These are phyloP conservation scores for Fistularia commersonii DNA, from an alignment of 2,797 vertebrate species.

Conservation along the genomic window DNA sequence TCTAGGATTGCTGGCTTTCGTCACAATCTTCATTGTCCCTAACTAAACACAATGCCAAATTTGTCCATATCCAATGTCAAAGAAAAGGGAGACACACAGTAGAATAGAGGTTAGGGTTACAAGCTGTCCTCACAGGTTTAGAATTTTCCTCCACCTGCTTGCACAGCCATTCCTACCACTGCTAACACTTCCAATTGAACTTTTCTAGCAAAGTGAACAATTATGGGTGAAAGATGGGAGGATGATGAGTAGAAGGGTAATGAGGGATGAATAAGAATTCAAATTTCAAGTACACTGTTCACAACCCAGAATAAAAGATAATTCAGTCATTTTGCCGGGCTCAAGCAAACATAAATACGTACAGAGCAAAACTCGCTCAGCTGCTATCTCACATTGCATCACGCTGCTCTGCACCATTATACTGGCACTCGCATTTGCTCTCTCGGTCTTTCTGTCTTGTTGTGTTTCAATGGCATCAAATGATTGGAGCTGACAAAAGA, in stretches of 20 bases:
- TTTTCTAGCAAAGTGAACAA: slow-evolving; percentile 31
- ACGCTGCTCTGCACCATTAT: slow-evolving; percentile 73
- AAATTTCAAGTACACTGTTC: slow-evolving; percentile 43
- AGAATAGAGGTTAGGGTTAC: slow-evolving; percentile 81
- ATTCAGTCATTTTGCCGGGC: slow-evolving; percentile 44
- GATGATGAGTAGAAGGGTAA: slow-evolving; percentile 40
- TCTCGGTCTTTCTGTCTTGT: slow-evolving; percentile 49
- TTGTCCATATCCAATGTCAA: slow-evolving; percentile 80
- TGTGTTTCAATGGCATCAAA: slow-evolving; percentile 72
- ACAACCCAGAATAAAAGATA: slow-evolving; percentile 36
- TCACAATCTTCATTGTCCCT: slow-evolving; percentile 63
- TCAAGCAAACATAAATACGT: slow-evolving; percentile 17
- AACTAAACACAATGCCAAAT: slow-evolving; percentile 78
- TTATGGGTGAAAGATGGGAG: slow-evolving; percentile 28
- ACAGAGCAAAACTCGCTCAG: slow-evolving; percentile 41
- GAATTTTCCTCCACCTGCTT: slow-evolving; percentile 58
- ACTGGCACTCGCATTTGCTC: slow-evolving; percentile 54
- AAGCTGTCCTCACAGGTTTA: slow-evolving; percentile 83
- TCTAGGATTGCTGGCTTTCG: slow-evolving; percentile 57
- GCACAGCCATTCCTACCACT: slow-evolving; percentile 19
- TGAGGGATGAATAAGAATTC: slow-evolving; percentile 26
- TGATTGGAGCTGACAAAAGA: slow-evolving; percentile 63
- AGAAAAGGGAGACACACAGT: slow-evolving; percentile 77
- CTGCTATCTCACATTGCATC: slow-evolving; percentile 75
- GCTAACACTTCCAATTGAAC: slow-evolving; percentile 6